Base-by-base conservation (phyloP, 2,797 vertebrate species). In the Epinephelus awoara region DNA sequence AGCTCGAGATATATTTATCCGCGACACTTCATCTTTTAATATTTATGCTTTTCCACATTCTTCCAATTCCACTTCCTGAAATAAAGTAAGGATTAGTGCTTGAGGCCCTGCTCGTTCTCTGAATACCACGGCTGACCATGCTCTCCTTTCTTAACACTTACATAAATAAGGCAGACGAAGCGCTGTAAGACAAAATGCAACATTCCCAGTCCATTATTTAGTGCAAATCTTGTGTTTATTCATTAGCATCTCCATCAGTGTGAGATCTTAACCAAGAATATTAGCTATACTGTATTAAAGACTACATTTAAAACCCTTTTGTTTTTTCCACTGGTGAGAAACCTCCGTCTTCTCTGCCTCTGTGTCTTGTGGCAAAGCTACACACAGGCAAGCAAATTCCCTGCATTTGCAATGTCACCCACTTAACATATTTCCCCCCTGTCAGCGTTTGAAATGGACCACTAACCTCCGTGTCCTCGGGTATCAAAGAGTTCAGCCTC, bases 31-130 rank as follows among this genome's bases (percentile, higher is more conserved):
- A 79, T 90, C 72, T 88, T 88, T 84, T 84, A 75, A 87, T 91
- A 91, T 92, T 89, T 90, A 91, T 87, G 76, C 82, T 81, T 90
- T 87, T 79, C 68, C 66, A 88, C 88, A 92, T 93, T 93, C 90
- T 75, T 90, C 74, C 74, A 79, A 88, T 87, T 91, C 82, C 85
- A 85, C 67, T 74, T 90, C 76, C 79, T 91, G 86, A 88, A 92
- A 91, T 84, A 88, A 82, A 91, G 81, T 86, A 74, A 66, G 82
- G 75, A 82, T 71, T 64, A 61, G 61, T 50, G 63, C 75, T 68
- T 0, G 61, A 85, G 80, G 80, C 77, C 56, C 66, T 54, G 56
- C 49, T 80, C 27, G 25, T 78, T 84, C 72, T 73, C 64, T 29
- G 67, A 87, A 84, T 78, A 85, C 79, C 76, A 50, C 11, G 13